Base-by-base conservation (phyloP, 2,888 invertebrate genomes). In the Axea sp. region DNA sequence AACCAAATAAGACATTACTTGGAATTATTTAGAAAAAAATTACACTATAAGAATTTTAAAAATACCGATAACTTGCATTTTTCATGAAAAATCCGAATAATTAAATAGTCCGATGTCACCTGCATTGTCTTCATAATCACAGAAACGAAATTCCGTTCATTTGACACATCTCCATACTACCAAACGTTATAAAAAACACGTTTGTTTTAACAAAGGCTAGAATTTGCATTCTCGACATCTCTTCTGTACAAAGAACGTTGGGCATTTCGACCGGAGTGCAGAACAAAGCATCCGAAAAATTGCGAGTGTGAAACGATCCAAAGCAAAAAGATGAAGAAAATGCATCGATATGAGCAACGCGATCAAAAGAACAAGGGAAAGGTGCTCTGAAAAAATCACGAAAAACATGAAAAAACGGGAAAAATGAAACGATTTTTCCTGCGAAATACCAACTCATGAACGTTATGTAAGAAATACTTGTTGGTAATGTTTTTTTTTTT, bases 181-280 rank as follows among this genome's bases (percentile, higher is more conserved):
- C 12, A n/a, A 1, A 11, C 37, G 45, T 51, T 24, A 15, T 26
- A 39, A 51, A 30, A 68, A 69, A 26, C 14, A 24, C 26, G 33
- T 49, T 49, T 37, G 35, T 71, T 64, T 72, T 28, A 72, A 57
- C 64, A 59, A 59, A 59, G 37, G 51, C 45, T 12, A 24, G 15
- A 59, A 72, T 72, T 72, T 72, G 53, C 65, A 72, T 72, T 43
- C 37, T 45, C 45, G 22, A 35, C 53, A 11, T 43, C 28, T 64
- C 28, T 39, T n/a, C 30, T 14, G 51, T 28, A 33, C 41, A 62
- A 53, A 49, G 43, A 39, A 41, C 19, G 57, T 37, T 12, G 49
- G 33, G 51, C 51, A 45, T 59, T 72, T 57, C 28, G 45, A 26
- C 15, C 12, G 47, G 12, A 35, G 17, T 26, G 39, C n/a, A 30